Base-by-base conservation (phyloP, 2,113 vertebrate genomes). In the Sakesphorus luctuosus region DNA sequence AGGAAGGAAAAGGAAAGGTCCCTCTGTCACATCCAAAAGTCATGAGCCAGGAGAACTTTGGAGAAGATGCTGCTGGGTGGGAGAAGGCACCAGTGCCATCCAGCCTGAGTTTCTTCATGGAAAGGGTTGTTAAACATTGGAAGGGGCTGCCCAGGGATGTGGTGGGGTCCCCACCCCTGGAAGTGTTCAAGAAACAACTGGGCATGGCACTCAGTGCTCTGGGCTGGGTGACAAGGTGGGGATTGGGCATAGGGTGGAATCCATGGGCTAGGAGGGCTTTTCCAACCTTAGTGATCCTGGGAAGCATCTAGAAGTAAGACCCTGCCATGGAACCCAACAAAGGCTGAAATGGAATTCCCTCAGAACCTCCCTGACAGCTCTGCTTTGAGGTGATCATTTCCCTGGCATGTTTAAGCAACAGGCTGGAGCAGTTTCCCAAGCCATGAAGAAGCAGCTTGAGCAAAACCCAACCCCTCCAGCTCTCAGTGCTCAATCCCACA, bases 191-290 rank as follows among this genome's bases (percentile, higher is more conserved):
- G 61, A 52, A 50, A 36, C 0, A n/a, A 6, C 28, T 63, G 58
- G 49, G 10, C 0, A 7, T n/a, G 69, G 46, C 69, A 76, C 71
- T 79, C 18, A 16, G 63, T 6, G 47, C 55, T 16, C 10, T 28
- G 55, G 55, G 53, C 38, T 33, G 55, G 47, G 28, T 9, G 18
- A 69, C 84, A 33, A 19, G n/a, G 55, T 61, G 74, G 33, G 56
- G 2, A 61, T 4, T 1, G 1, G 21, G 20, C 29, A 55, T 47
- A 63, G 31, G 3, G 1, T 35, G 52, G 33, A 25, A 23, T 53
- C 6, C 0, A 0, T 18, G 38, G 18, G 12, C 53, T 29, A 10
- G 55, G 19, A 18, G 19, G 20, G n/a, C n/a, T 75, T 55, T 53
- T 47, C 46, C 87, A 61, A 5, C 23, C 36, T 29, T 28, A 38